These are phyloP conservation scores for Odocoileus virginianus DNA, from an alignment of 2,113 vertebrate genomes.

Conservation along the genomic window DNA sequence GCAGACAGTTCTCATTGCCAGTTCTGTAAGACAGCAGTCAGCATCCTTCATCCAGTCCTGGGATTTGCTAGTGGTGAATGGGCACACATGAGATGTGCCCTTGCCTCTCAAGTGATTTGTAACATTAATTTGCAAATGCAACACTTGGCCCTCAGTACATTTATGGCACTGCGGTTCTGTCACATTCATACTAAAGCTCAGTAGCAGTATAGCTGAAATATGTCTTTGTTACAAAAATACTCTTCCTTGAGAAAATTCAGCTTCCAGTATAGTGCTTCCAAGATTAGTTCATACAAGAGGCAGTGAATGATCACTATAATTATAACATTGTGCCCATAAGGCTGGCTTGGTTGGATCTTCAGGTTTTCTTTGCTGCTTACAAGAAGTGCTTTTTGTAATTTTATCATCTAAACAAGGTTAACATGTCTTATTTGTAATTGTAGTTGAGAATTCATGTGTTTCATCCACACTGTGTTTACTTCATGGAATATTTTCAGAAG, in stretches of 20 bases:
- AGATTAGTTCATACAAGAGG: conserved; percentile 28
- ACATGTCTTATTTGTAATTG: background rate
- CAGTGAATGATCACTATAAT: background rate
- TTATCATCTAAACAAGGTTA: conserved; percentile 13
- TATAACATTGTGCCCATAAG: background rate
- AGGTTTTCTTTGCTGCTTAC: background rate
- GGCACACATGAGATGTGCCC: background rate
- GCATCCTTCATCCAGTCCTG: background rate
- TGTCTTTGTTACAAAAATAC: background rate
- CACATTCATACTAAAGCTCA: background rate
- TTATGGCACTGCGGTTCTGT: background rate
- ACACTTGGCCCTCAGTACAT: background rate
- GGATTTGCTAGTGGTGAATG: background rate
- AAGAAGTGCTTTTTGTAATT: background rate
- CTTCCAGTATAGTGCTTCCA: background rate
- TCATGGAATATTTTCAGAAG: background rate
- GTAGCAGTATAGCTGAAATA: background rate
- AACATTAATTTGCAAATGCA: background rate
- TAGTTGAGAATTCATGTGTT: background rate
- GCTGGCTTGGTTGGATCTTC: background rate
- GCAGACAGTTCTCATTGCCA: too few relatives aligned
- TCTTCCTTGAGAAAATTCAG: conserved; percentile 19
- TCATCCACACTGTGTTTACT: background rate
- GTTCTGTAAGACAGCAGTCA: background rate
- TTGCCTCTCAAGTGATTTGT: background rate